These are phyloP conservation scores for Liparis tanakae DNA, from an alignment of 2,797 vertebrate species.

Conservation along the genomic window DNA sequence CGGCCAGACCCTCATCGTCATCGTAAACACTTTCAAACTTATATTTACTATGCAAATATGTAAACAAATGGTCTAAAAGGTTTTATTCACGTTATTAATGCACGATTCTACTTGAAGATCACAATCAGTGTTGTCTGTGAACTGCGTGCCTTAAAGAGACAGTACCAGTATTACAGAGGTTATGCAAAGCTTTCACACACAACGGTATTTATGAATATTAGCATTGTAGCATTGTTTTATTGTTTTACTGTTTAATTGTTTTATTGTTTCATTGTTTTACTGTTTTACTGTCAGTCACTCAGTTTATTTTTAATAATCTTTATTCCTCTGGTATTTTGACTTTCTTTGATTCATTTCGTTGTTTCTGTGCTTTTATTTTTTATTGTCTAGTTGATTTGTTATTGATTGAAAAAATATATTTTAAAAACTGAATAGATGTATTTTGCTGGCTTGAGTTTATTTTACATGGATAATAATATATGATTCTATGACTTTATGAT, in stretches of 20 bases:
- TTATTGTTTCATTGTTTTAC: no score
- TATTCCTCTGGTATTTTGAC: slow-evolving; percentile 32
- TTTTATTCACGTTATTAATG: slow-evolving; percentile 32
- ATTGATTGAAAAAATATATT: slow-evolving; percentile 65
- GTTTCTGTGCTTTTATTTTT: slow-evolving; percentile 25
- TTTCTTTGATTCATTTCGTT: slow-evolving; percentile 46
- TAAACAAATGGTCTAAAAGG: slow-evolving; percentile 32
- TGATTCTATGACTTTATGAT: no score
- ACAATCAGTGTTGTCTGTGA: not conserved
- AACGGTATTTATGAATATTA: no score
- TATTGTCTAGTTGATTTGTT: slow-evolving; percentile 55
- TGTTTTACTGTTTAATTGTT: no score
- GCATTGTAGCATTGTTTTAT: no score
- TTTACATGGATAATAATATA: slow-evolving; percentile 74
- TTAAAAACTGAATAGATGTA: slow-evolving; percentile 72
- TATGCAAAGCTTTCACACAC: no score
- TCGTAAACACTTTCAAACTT: slow-evolving; percentile 53
- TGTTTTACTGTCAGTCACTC: slow-evolving; percentile 12
- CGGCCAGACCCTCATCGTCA: slow-evolving; percentile 34
- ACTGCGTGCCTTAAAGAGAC: no score
- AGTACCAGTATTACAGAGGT: no score
- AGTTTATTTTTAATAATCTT: slow-evolving; percentile 43
- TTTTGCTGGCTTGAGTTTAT: slow-evolving; percentile 79
- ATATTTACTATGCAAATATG: slow-evolving; percentile 77
- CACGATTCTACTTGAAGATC: slow-evolving; percentile 45